A percentile compares a stretch with the other conserved stretches of the same genome.
phyloP scores from a whole-genome alignment of 2,888 invertebrate genomes.

The Thera obeliscata region DNA sequence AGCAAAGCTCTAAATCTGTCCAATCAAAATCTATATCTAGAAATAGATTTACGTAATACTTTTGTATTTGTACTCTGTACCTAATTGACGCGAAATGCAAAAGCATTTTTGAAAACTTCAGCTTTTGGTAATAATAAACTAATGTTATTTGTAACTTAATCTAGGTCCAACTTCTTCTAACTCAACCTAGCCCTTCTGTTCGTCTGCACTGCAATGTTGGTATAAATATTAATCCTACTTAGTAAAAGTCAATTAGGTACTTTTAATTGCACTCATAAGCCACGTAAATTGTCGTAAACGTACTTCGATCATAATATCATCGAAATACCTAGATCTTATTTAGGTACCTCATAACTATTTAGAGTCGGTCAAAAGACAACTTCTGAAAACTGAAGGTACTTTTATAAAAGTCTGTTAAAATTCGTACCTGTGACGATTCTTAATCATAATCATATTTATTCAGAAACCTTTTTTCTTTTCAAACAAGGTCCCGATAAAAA shows the following conservation, averaged over 20 bases:
- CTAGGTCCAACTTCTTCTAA: constrained; percentile 19
- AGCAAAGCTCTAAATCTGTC: neutral
- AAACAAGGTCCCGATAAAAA: no score
- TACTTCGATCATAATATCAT: neutral
- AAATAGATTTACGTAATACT: neutral
- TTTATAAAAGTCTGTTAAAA: no score
- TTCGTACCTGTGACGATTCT: neutral
- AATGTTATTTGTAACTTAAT: neutral
- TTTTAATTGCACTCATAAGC: constrained; percentile 15
- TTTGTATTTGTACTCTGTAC: neutral
- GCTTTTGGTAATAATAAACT: neutral
- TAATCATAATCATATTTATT: neutral
- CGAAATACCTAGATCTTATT: neutral
- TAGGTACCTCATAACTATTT: neutral
- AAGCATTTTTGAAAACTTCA: neutral
- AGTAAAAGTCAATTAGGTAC: neutral
- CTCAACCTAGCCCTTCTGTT: constrained; percentile 15
- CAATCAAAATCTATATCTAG: neutral
- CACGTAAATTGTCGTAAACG: constrained; percentile 20
- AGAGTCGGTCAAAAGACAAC: neutral
- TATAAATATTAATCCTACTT: neutral
- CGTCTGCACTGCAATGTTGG: constrained; percentile 13
- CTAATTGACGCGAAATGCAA: constrained; percentile 4
- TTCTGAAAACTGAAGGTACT: constrained; percentile 1
- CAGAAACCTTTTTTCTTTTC: no score